Percentiles rank a stretch among this genome's conserved stretches.
These are phyloP conservation scores for Chironomus tentans DNA, from an alignment of 2,888 invertebrate genomes.

Conservation along the genomic window DNA sequence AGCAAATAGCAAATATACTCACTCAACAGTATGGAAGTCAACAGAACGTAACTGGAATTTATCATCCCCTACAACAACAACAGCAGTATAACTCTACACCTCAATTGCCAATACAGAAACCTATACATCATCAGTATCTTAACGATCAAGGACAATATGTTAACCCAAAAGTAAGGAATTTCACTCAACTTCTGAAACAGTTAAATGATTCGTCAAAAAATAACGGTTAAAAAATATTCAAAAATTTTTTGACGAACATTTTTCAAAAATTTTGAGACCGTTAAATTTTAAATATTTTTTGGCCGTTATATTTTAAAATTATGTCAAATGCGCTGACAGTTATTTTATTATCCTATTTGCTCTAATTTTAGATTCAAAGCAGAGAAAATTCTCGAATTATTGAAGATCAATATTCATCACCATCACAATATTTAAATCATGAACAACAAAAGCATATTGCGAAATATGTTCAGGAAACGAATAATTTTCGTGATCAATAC, in stretches of 20 bases:
- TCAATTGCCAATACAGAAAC: slow-evolving; percentile 38
- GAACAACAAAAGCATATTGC: slow-evolving; percentile 37
- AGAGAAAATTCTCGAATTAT: slow-evolving; percentile 23
- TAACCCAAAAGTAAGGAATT: background rate
- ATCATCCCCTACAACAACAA: slow-evolving; percentile 34
- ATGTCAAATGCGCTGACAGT: too few relatives aligned
- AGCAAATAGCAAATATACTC: slow-evolving; percentile 45
- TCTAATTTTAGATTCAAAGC: slow-evolving; percentile 5
- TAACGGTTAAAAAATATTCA: too few relatives aligned
- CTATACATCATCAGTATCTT: slow-evolving; percentile 42
- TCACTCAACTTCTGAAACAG: too few relatives aligned
- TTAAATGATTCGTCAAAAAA: too few relatives aligned
- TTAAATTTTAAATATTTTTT: background rate
- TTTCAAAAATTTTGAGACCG: too few relatives aligned
- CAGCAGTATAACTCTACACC: slow-evolving; percentile 41
- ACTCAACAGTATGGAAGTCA: slow-evolving; percentile 47
- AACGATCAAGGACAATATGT: slow-evolving; percentile 37
- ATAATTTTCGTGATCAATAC: slow-evolving; percentile 30
- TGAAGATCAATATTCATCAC: slow-evolving; percentile 21
- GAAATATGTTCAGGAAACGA: slow-evolving; percentile 26
- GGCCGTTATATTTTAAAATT: slow-evolving; percentile 30
- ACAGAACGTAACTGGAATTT: slow-evolving; percentile 45
- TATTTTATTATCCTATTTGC: background rate
- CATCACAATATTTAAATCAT: slow-evolving; percentile 41
- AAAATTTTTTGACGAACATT: too few relatives aligned